phyloP scores from a whole-genome alignment of 1,140 invertebrate genomes.

The Polypedilum vanderplanki region DNA sequence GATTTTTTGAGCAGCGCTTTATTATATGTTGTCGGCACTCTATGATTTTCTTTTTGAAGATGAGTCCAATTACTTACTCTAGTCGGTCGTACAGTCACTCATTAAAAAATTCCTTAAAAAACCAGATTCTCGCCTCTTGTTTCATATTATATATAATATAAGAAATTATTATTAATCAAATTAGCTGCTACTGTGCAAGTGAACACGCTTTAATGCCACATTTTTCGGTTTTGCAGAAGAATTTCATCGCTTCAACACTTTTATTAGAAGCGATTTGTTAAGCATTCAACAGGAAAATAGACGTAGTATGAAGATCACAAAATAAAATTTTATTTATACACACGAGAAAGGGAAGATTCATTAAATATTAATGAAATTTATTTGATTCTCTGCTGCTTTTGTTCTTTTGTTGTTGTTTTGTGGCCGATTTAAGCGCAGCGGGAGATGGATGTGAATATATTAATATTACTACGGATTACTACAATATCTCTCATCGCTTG shows the following conservation, averaged over 20 bases:
- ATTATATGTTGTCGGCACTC: neutral
- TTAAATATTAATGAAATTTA: conserved; percentile 29
- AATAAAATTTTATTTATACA: neutral
- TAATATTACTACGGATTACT: neutral
- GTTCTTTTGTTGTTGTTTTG: neutral
- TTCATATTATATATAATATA: neutral
- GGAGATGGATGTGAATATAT: conserved; percentile 26
- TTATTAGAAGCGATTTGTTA: conserved; percentile 23
- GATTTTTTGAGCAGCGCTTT: neutral
- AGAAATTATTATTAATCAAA: conserved; percentile 23
- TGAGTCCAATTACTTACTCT: no score
- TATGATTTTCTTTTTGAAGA: neutral
- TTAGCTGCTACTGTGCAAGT: conserved; percentile 28
- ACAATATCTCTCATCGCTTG: neutral
- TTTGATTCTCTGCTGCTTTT: neutral
- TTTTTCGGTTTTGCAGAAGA: neutral
- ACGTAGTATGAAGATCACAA: neutral
- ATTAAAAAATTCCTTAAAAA: no score
- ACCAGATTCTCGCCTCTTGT: neutral
- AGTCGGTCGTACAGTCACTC: no score
- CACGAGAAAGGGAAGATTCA: neutral
- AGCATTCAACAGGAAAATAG: conserved; percentile 26
- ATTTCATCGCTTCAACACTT: conserved; percentile 25
- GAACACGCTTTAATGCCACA: conserved; percentile 5
- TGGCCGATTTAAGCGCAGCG: neutral